phyloP scores from a whole-genome alignment of 1,140 invertebrate species.

The Leptopilina boulardi region DNA sequence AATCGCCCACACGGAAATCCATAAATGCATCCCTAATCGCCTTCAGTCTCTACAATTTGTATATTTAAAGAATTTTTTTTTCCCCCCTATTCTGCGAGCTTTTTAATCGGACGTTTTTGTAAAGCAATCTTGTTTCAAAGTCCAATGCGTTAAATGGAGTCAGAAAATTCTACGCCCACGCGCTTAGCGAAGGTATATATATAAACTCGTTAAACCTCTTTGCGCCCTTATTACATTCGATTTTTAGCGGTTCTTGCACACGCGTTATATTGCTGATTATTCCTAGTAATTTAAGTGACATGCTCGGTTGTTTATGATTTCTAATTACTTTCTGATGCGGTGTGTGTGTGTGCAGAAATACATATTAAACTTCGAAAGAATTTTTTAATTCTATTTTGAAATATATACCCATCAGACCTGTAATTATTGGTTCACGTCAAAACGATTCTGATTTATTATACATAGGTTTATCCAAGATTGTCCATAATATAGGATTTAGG shows the following conservation, averaged over 20 bases:
- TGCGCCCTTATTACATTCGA: constrained; percentile 13
- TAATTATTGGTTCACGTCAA: constrained; percentile 15
- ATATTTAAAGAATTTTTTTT: too few relatives aligned
- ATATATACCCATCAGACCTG: neutral
- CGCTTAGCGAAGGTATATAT: too few relatives aligned
- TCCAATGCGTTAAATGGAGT: neutral
- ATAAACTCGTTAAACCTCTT: constrained; percentile 28
- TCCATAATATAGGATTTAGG: constrained; percentile 25
- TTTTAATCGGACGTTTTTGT: neutral
- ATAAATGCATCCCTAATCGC: neutral
- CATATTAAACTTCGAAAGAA: neutral
- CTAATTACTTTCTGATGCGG: neutral
- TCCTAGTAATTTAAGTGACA: constrained; percentile 12
- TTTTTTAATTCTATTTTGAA: neutral
- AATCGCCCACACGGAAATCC: neutral
- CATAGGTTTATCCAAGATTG: neutral
- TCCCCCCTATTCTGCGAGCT: too few relatives aligned
- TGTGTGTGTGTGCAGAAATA: neutral
- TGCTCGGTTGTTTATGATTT: constrained; percentile 8
- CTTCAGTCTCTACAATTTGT: too few relatives aligned
- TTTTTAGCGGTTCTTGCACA: neutral
- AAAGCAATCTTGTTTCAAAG: constrained; percentile 1
- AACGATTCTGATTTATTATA: constrained; percentile 13
- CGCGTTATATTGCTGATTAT: neutral
- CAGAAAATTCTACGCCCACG: neutral